Evolutionary conservation across 1,140 invertebrate species (phyloP), one percentile per base, ranked within the genome.

Genomic region (Drosophila truncata): DNA sequence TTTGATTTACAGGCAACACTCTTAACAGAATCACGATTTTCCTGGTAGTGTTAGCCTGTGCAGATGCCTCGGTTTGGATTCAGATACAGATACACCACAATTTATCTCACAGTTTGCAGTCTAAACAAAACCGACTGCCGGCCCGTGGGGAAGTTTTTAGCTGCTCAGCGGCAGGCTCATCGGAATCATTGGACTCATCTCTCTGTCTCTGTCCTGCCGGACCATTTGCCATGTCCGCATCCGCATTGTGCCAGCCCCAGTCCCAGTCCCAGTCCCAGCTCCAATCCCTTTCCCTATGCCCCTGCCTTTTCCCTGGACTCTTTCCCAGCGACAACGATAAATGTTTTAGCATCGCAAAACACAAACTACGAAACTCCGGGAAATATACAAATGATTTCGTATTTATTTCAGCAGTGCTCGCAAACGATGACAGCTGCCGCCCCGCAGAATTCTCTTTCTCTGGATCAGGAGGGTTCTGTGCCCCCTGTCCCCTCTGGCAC

Each of bases 321-420:
- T 70, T 60, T 57, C 20, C 54, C 42, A 61, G 63, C 77, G 85
- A 88, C 85, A 88, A 70, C 85, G 85, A 88, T 88, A 88, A 88
- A 88, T 88, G 85, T 90, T 90, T 85, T 71, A 90, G 66, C 85
- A 84, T 75, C 71, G 80, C 78, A 78, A 90, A 55, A 88, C 85
- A 85, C 77, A 84, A 82, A 90, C 85, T 85, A 66, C 72, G 82
- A 88, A 90, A 84, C 85, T 90, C 65, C 73, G 82, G 74, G 57
- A 90, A 88, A 88, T 90, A 85, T 90, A 88, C 85, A 88, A 88
- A 88, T 90, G 85, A 90, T 90, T 88, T 85, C 85, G 81, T 88
- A 88, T 88, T 90, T 90, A 90, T 88, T 88, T 90, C 85, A 81
- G 62, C 65, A 62, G 67, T 73, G 67, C 71, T 52, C 50, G 57